Conservation (phyloP, 2,888 invertebrate genomes). For the Adelphocoris suturalis region DNA sequence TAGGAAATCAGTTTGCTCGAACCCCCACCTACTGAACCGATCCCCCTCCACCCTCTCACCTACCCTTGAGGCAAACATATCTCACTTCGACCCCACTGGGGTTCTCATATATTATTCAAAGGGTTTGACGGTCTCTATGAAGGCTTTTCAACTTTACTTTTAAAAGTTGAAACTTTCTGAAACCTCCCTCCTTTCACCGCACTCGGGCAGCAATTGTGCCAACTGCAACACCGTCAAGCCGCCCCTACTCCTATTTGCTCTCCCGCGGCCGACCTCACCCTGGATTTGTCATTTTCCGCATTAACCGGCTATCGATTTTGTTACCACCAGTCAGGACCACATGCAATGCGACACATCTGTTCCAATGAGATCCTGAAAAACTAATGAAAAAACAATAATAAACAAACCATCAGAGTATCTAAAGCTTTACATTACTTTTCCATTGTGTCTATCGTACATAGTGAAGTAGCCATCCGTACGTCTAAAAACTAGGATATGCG, state of each 20-base stretch:
- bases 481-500: no score
- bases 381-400: no score
- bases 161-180: constrained; percentile 11
- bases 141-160: constrained; percentile 57
- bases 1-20: constrained; percentile 71
- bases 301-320: background rate
- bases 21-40: background rate
- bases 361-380: no score
- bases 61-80: constrained; percentile 36
- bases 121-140: constrained; percentile 64
- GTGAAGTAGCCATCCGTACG: no score
- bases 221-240: background rate
- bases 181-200: background rate
- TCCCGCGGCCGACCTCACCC: constrained; percentile 40
- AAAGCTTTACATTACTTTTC: no score
- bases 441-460: no score
- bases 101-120: constrained; percentile 68
- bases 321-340: background rate
- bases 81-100: constrained; percentile 45
- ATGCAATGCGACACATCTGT: no score
- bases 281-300: constrained; percentile 16
- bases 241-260: background rate
- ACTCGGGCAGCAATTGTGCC: background rate
- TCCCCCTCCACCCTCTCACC: constrained; percentile 20
- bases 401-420: no score